Percentiles rank a stretch among this genome's conserved stretches.
Conservation (phyloP, 2,888 invertebrate species). For the Leptinotarsa juncta region DNA sequence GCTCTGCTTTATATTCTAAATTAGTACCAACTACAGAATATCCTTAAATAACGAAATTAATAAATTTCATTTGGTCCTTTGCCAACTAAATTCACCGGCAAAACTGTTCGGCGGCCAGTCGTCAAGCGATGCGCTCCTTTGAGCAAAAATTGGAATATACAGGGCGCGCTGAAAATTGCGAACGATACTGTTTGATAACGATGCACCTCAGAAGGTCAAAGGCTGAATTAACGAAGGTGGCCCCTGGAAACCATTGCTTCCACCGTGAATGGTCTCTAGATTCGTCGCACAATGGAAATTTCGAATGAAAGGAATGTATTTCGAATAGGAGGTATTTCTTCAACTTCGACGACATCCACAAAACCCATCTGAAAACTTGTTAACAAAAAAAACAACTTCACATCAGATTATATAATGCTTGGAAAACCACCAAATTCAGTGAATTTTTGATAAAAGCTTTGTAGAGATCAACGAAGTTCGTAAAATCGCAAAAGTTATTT, state of each 20-base stretch:
- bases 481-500: neutral
- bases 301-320: conserved; percentile 11
- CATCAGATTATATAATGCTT: too few relatives aligned
- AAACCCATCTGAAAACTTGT: neutral
- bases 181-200: neutral
- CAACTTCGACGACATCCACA: neutral
- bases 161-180: neutral
- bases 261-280: neutral
- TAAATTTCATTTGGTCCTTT: conserved; percentile 43
- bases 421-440: too few relatives aligned
- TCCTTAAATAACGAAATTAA: conserved; percentile 39
- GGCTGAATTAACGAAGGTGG: neutral
- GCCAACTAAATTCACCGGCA: conserved; percentile 37
- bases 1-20: conserved; percentile 12
- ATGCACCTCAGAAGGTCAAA: neutral
- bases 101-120: neutral
- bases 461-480: neutral
- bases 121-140: neutral
- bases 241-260: conserved; percentile 2
- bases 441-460: neutral
- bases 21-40: conserved; percentile 10
- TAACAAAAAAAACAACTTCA: too few relatives aligned
- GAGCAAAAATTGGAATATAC: neutral
- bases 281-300: neutral
- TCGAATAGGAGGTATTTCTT: conserved; percentile 11